Evolutionary conservation across 1,140 invertebrate genomes (phyloP).

Genomic region (Pseudobourletiella spinata): DNA sequence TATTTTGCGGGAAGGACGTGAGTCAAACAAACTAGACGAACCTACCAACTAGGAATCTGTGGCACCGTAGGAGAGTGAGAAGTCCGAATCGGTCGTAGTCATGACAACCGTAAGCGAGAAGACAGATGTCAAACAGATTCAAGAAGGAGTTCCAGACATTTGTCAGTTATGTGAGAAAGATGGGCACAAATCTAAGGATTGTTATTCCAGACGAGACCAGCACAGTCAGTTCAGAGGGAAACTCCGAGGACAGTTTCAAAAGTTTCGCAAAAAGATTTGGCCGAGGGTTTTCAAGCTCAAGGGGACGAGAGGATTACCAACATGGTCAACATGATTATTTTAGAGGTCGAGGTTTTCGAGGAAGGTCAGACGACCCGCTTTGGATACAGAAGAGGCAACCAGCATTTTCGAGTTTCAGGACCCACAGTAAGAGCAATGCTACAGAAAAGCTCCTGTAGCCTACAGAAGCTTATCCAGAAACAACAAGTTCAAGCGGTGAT

Average conservation of each 20-base stretch:
- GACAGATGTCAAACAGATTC: neutral
- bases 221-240: too few relatives aligned
- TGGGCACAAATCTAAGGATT: neutral
- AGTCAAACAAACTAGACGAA: neutral
- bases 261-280: neutral
- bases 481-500: neutral
- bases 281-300: neutral
- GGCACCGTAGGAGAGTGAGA: neutral
- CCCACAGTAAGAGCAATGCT: neutral
- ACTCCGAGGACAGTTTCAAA: too few relatives aligned
- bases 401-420: too few relatives aligned
- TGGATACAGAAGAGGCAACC: too few relatives aligned
- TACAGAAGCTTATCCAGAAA: neutral
- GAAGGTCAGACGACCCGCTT: neutral
- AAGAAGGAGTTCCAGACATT: neutral
- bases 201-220: too few relatives aligned
- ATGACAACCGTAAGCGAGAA: neutral
- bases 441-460: too few relatives aligned
- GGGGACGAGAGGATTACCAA: neutral
- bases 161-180: neutral
- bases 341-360: neutral
- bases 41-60: too few relatives aligned
- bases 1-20: neutral
- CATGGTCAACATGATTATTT: neutral
- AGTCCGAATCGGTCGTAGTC: neutral